These are phyloP conservation scores for Macaca fascicularis DNA, from an alignment of 2,113 vertebrate species.

Conservation along the genomic window T2T-MFA8v1.1 NC_088386.1:57709501-57710000, in stretches of 20 bases:
- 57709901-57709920: not conserved
- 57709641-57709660: not conserved
- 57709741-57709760: no score
- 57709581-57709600: not conserved
- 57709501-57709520: not conserved
- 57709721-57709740: no score
- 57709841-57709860: no score
- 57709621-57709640: not conserved
- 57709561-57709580: not conserved
- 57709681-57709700: not conserved
- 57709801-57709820: no score
- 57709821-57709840: no score
- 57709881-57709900: no score
- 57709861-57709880: no score
- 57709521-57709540: constrained; percentile 1
- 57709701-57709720: not conserved
- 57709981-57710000: not conserved
- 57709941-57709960: not conserved
- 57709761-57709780: not conserved
- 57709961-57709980: not conserved
- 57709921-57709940: not conserved
- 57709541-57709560: not conserved
- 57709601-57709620: not conserved
- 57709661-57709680: not conserved
- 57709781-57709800: not conserved